Base-by-base conservation (phyloP, 2,113 vertebrate genomes). In the Myxocyprinus asiaticus region DNA sequence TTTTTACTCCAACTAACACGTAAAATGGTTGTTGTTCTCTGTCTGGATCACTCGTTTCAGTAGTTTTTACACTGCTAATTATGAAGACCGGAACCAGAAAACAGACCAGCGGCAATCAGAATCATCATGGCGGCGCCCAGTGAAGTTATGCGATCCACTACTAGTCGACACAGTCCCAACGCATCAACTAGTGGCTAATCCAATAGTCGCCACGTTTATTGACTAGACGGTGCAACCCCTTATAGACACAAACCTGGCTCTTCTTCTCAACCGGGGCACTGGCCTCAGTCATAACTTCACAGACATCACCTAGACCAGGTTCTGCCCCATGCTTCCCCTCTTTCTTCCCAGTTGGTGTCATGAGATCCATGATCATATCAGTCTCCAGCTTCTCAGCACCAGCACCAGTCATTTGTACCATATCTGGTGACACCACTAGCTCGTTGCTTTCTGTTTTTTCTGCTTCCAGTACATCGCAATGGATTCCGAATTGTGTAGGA, bases 401-500 rank as follows among this genome's bases (percentile, higher is more conserved):
- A 66, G 94, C 88, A 0, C 89, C 86, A 12, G 91, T 86, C 83
- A 93, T 93, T 33, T 93, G 92, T 3, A 89, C 90, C 0, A 91
- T 88, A 45, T 98, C 95, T 6, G 88, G 56, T 50, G 91, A 85
- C 48, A 93, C 80, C 0, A 92, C 86, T 0, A 90, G 87, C 78
- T 98, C 96, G 1, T 83, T 12, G 0, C 88, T 82, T 74, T 98
- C 98, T n/a, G 84, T 85, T 82, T 96, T 96, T 82, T 99, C 97
- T 6, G 87, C 88, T 79, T 98, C 98, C 11, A 92, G 9, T 14
- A 90, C 88, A 65, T 99, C 98, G 2, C 97, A 95, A 0, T 99
- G 98, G 85, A 99, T 98, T 77, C 97, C 97, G 85, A 98, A 98
- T 68, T 99, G 98, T 6, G 97, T 99, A 0, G 98, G 98, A 88